Evolutionary conservation across 1,140 invertebrate genomes (phyloP).

Genomic region (Meteorus sp.): DNA sequence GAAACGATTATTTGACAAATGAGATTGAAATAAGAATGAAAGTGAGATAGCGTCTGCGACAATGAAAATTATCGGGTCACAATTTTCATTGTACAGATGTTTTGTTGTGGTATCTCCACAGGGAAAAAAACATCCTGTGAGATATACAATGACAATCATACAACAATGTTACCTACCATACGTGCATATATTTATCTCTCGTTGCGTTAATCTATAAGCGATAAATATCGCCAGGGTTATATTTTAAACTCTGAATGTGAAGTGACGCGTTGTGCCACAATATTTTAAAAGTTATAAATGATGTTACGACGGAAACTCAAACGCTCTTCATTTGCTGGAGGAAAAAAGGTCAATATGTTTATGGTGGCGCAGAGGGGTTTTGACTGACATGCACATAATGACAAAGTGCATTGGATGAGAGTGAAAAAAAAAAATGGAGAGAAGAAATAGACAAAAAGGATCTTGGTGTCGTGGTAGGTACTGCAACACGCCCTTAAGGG

Average conservation of each 20-base stretch:
- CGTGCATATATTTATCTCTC: too few species aligned
- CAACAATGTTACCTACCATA: too few species aligned
- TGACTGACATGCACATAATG: slow-evolving; percentile 56
- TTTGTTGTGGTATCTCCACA: not conserved
- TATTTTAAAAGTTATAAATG: slow-evolving; percentile 45
- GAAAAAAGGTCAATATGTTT: too few species aligned
- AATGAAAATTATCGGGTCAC: slow-evolving; percentile 16
- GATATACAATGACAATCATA: too few species aligned
- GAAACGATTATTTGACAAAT: not conserved
- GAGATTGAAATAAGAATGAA: slow-evolving; percentile 19
- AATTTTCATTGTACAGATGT: slow-evolving; percentile 1
- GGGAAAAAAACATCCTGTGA: not conserved
- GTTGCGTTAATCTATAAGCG: too few species aligned
- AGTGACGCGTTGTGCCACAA: not conserved
- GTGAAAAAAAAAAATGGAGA: not conserved
- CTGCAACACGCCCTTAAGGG: slow-evolving; percentile 8
- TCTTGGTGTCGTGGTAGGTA: slow-evolving; percentile 1
- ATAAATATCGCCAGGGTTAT: too few species aligned
- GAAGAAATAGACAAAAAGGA: not conserved
- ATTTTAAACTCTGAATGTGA: too few species aligned
- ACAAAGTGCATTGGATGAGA: slow-evolving; percentile 31
- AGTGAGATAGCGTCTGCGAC: slow-evolving; percentile 14
- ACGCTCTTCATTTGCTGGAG: too few species aligned
- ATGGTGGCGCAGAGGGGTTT: slow-evolving; percentile 37
- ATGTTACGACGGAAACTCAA: too few species aligned